A percentile compares a stretch with the other conserved stretches of the same genome.
Evolutionary conservation across 2,888 invertebrate genomes (phyloP).

Genomic region (Stenodera caucasica): DNA sequence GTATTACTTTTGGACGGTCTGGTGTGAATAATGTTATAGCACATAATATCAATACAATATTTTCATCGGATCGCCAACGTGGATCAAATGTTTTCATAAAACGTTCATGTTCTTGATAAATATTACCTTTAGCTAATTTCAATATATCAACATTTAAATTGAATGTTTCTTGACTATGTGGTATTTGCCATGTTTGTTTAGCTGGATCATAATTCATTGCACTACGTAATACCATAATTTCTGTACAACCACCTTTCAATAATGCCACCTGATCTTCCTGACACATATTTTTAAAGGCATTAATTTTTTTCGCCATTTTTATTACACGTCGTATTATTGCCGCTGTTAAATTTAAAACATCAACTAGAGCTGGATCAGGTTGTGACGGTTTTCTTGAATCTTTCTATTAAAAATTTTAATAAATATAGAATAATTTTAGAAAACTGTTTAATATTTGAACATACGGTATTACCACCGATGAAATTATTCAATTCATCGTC

Average conservation of each 20-base stretch:
- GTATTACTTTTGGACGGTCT: conserved; percentile 75
- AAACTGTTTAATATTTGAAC: conserved; percentile 24
- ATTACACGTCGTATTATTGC: conserved; percentile 86
- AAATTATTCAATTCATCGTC: conserved; percentile 77
- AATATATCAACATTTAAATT: conserved; percentile 87
- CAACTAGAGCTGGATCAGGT: conserved; percentile 72
- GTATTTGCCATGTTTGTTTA: conserved; percentile 88
- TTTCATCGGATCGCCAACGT: conserved; percentile 83
- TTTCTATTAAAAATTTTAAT: conserved; percentile 22
- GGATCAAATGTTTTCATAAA: conserved; percentile 86
- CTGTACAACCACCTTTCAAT: conserved; percentile 91
- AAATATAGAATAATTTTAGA: conserved; percentile 32
- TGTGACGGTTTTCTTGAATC: conserved; percentile 43
- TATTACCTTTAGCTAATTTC: conserved; percentile 86
- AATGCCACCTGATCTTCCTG: conserved; percentile 90
- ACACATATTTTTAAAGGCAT: conserved; percentile 90
- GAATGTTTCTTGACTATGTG: conserved; percentile 74
- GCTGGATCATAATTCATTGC: conserved; percentile 90
- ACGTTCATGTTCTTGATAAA: conserved; percentile 83
- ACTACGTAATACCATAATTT: conserved; percentile 93
- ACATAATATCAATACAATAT: conserved; percentile 86
- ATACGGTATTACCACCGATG: conserved; percentile 60
- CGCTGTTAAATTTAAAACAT: conserved; percentile 88
- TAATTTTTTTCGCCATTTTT: conserved; percentile 83
- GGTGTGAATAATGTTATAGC: conserved; percentile 91